Percentiles rank a stretch among this genome's conserved stretches.
phyloP scores from a whole-genome alignment of 1,140 invertebrate genomes.

The Tribolium madens region DNA sequence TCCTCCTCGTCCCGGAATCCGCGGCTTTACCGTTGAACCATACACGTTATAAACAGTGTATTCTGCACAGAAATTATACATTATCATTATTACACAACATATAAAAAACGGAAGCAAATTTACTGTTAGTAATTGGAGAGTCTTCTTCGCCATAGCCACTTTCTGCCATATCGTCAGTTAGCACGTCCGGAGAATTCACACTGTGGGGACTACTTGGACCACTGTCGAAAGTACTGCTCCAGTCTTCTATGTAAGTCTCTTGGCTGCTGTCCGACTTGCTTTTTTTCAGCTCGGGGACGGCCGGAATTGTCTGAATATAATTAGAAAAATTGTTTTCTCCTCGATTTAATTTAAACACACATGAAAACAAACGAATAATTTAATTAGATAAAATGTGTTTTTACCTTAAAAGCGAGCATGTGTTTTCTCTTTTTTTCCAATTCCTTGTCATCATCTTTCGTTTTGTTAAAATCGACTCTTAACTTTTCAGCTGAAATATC shows the following conservation, averaged over 20 bases:
- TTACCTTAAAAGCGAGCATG: slow-evolving; percentile 56
- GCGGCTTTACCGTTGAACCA: slow-evolving; percentile 64
- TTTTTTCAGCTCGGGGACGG: slow-evolving; percentile 45
- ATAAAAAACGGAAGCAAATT: slow-evolving; percentile 37
- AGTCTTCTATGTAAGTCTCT: slow-evolving; percentile 43
- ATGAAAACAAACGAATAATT: no score
- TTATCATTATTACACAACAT: slow-evolving; percentile 28
- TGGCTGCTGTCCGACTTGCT: slow-evolving; percentile 40
- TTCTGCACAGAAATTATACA: slow-evolving; percentile 49
- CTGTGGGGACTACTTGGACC: slow-evolving; percentile 60
- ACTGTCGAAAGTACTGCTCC: slow-evolving; percentile 53
- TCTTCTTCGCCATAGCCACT: slow-evolving; percentile 57
- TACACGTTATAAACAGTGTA: slow-evolving; percentile 62
- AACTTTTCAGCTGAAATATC: slow-evolving; percentile 24
- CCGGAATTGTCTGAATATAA: slow-evolving; percentile 36
- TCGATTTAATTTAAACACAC: background rate
- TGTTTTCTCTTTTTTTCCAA: slow-evolving; percentile 63
- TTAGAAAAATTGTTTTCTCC: background rate
- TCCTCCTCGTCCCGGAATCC: slow-evolving; percentile 71
- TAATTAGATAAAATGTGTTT: no score
- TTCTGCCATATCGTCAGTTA: slow-evolving; percentile 56
- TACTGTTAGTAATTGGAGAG: slow-evolving; percentile 57
- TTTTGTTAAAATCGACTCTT: slow-evolving; percentile 61
- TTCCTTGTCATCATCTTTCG: slow-evolving; percentile 56
- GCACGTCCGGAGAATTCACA: slow-evolving; percentile 54